phyloP scores from a whole-genome alignment of 2,113 vertebrate genomes.

The Melanostigma gelatinosum region DNA sequence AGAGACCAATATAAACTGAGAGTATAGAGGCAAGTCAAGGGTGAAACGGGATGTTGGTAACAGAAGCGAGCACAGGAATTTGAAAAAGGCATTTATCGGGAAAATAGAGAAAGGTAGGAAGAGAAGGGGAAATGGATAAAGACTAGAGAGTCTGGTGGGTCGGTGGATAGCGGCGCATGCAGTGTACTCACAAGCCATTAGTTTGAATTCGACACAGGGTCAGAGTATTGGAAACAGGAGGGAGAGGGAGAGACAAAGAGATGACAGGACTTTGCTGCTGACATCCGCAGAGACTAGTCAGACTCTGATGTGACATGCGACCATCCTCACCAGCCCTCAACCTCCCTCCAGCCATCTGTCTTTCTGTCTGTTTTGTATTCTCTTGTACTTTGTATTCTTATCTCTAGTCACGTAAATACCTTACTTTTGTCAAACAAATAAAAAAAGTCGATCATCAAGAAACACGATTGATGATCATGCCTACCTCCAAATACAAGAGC shows the following conservation, averaged over 20 bases:
- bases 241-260: slow-evolving; percentile 10
- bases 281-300: slow-evolving; percentile 63
- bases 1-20: slow-evolving; percentile 43
- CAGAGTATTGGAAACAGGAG: slow-evolving; percentile 34
- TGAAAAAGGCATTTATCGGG: slow-evolving; percentile 8
- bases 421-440: slow-evolving; percentile 2
- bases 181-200: slow-evolving; percentile 50
- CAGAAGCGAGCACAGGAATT: slow-evolving; percentile 26
- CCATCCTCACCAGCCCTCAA: slow-evolving; percentile 58
- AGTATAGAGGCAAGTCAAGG: slow-evolving; percentile 38
- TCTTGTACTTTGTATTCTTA: neutral
- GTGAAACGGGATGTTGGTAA: slow-evolving; percentile 26
- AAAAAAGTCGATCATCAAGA: slow-evolving; percentile 4
- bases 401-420: slow-evolving; percentile 18
- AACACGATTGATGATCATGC: neutral
- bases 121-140: slow-evolving; percentile 24
- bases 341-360: slow-evolving; percentile 66
- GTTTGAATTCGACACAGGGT: slow-evolving; percentile 53
- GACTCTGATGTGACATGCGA: slow-evolving; percentile 62
- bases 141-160: slow-evolving; percentile 24
- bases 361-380: slow-evolving; percentile 40
- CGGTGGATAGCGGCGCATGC: neutral
- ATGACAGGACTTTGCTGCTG: slow-evolving; percentile 60
- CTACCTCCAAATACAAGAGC: slow-evolving; percentile 2
- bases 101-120: slow-evolving; percentile 4